Percentiles rank a stretch among this genome's conserved stretches.
Evolutionary conservation across 2,797 vertebrate genomes (phyloP).

Genomic region (Taenioides sp.): DNA sequence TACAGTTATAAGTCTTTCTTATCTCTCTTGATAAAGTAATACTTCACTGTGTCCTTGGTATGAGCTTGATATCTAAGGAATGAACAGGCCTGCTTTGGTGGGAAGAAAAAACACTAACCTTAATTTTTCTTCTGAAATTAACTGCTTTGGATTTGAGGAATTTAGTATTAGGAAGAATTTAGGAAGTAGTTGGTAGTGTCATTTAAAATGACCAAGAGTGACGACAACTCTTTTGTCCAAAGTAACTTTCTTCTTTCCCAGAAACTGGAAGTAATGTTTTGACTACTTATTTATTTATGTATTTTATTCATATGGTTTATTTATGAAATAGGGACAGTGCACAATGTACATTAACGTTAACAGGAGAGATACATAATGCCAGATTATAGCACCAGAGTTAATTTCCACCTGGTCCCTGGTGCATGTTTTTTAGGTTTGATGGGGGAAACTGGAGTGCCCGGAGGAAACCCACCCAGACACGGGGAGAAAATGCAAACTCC

Average conservation of each 20-base stretch:
- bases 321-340: no score
- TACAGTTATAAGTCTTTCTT: slow-evolving; percentile 1
- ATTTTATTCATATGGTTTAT: no score
- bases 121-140: background rate
- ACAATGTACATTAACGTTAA: no score
- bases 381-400: no score
- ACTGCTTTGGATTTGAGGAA: background rate
- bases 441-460: no score
- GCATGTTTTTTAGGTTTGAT: no score
- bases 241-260: background rate
- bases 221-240: background rate
- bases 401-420: no score
- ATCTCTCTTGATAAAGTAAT: slow-evolving; percentile 22
- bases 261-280: background rate
- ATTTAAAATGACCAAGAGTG: background rate
- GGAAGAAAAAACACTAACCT: background rate
- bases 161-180: background rate
- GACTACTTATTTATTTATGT: background rate
- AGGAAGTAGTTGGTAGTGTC: background rate
- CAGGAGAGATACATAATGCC: no score
- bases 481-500: no score
- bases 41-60: slow-evolving; percentile 14
- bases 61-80: background rate
- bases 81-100: slow-evolving; percentile 16
- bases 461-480: no score